A percentile compares a stretch with the other conserved stretches of the same genome.
Evolutionary conservation across 2,888 invertebrate species (phyloP).

Genomic region (Atrina japonica): DNA sequence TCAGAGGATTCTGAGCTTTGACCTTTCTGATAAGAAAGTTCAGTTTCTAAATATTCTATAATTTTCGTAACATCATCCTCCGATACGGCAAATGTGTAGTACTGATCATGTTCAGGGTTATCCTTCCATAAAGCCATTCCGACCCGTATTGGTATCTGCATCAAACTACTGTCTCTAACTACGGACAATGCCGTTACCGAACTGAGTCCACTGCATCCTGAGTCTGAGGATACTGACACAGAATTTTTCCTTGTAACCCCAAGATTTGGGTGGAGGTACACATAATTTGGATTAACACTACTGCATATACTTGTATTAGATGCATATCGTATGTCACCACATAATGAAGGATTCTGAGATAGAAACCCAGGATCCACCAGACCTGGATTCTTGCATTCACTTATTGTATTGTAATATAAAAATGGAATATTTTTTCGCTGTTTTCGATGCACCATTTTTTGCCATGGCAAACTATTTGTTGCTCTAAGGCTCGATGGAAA

Average conservation of each 20-base stretch:
- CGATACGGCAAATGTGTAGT: constrained; percentile 74
- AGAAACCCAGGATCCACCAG: background rate
- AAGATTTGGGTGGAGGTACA: constrained; percentile 14
- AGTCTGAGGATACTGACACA: constrained; percentile 20
- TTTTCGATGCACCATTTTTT: constrained; percentile 5
- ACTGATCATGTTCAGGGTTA: constrained; percentile 72
- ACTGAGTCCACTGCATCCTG: constrained; percentile 25
- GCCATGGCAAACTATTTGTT: constrained; percentile 21
- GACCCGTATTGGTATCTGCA: constrained; percentile 23
- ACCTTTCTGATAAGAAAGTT: constrained; percentile 61
- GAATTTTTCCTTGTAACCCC: constrained; percentile 13
- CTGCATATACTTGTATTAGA: constrained; percentile 18
- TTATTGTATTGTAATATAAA: constrained; percentile 23
- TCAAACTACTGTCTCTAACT: constrained; percentile 14
- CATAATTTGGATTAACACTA: constrained; percentile 8
- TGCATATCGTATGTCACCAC: background rate
- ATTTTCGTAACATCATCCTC: constrained; percentile 73
- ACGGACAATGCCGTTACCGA: constrained; percentile 15
- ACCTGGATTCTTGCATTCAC: constrained; percentile 5
- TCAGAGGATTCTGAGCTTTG: constrained; percentile 50
- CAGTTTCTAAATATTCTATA: constrained; percentile 72
- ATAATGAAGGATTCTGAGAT: background rate
- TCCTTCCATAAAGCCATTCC: constrained; percentile 71
- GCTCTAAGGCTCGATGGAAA: constrained; percentile 3
- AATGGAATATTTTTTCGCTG: constrained; percentile 5